Conservation (phyloP, 2,888 invertebrate species). For the Chaetoderma sp. region DNA sequence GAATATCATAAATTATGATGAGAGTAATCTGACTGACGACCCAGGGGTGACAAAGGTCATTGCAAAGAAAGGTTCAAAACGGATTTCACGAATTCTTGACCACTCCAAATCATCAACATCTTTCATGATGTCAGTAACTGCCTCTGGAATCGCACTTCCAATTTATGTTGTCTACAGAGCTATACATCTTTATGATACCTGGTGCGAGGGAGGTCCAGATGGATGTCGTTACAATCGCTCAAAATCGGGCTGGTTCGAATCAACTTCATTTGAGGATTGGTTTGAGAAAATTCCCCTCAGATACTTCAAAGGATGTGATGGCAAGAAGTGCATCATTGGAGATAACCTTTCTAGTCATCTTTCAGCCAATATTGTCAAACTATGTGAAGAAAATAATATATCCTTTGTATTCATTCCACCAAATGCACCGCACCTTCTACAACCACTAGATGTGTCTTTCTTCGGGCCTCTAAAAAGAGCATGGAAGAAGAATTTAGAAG, state of each 20-base stretch:
- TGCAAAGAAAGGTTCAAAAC: slow-evolving; percentile 13
- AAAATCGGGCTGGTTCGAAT: slow-evolving; percentile 61
- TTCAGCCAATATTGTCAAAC: slow-evolving; percentile 45
- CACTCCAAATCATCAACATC: slow-evolving; percentile 56
- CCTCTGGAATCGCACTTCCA: slow-evolving; percentile 63
- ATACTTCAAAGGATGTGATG: slow-evolving; percentile 44
- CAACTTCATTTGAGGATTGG: slow-evolving; percentile 56
- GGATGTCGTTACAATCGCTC: slow-evolving; percentile 64
- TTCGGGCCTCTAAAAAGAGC: slow-evolving; percentile 25
- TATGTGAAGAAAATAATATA: slow-evolving; percentile 61
- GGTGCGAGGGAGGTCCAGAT: slow-evolving; percentile 67
- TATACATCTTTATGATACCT: slow-evolving; percentile 63
- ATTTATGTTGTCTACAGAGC: slow-evolving; percentile 70
- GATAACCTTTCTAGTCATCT: slow-evolving; percentile 58
- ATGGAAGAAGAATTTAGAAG: slow-evolving; percentile 18
- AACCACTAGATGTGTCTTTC: slow-evolving; percentile 34
- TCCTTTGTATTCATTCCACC: slow-evolving; percentile 46
- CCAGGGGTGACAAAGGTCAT: slow-evolving; percentile 46
- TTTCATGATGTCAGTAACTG: slow-evolving; percentile 66
- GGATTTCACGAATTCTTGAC: slow-evolving; percentile 63
- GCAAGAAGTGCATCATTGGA: slow-evolving; percentile 63
- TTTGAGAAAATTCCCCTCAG: slow-evolving; percentile 38
- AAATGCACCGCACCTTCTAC: slow-evolving; percentile 37
- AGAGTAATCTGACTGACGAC: slow-evolving; percentile 62
- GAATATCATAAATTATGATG: slow-evolving; percentile 61